A percentile compares a stretch with the other conserved stretches of the same genome.
Conservation (phyloP, 92 coral and sea anemone species). For the Nematostella vectensis region DNA sequence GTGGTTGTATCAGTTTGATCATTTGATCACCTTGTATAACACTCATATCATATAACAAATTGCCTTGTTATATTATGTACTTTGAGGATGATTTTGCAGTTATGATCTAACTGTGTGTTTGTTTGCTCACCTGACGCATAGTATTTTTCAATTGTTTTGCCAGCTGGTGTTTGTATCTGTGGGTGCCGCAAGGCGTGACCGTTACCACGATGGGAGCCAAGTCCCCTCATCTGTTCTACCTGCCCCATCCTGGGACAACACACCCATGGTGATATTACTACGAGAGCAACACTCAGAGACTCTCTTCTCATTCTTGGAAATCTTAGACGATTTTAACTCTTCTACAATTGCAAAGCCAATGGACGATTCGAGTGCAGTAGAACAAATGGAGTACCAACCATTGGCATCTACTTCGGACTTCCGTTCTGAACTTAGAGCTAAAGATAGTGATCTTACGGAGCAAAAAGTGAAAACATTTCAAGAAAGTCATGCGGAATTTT, state of each 20-base stretch:
- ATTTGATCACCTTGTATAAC: too few species aligned
- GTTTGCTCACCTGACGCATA: too few species aligned
- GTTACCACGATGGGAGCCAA: conserved; percentile 65
- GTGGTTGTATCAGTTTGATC: too few species aligned
- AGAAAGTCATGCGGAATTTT: conserved; percentile 56
- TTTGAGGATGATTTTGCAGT: too few species aligned
- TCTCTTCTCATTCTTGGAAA: conserved; percentile 74
- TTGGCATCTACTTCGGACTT: not conserved
- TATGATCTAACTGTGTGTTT: too few species aligned
- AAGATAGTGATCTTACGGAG: not conserved
- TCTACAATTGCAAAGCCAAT: not conserved
- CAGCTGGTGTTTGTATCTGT: conserved; percentile 98
- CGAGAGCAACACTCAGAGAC: conserved; percentile 80
- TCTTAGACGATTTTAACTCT: conserved; percentile 57
- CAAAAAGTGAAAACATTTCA: conserved; percentile 5
- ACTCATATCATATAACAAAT: too few species aligned
- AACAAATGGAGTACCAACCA: not conserved
- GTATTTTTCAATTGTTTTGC: not conserved
- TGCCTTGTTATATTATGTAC: too few species aligned
- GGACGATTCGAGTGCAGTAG: not conserved
- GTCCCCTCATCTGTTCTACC: conserved; percentile 88
- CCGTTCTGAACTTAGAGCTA: not conserved
- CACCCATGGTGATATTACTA: conserved; percentile 82
- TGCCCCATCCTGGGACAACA: conserved; percentile 69
- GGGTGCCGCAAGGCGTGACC: conserved; percentile 81